These are phyloP conservation scores for Macropodus opercularis DNA, from an alignment of 2,797 vertebrate genomes.

Conservation along the genomic window DNA sequence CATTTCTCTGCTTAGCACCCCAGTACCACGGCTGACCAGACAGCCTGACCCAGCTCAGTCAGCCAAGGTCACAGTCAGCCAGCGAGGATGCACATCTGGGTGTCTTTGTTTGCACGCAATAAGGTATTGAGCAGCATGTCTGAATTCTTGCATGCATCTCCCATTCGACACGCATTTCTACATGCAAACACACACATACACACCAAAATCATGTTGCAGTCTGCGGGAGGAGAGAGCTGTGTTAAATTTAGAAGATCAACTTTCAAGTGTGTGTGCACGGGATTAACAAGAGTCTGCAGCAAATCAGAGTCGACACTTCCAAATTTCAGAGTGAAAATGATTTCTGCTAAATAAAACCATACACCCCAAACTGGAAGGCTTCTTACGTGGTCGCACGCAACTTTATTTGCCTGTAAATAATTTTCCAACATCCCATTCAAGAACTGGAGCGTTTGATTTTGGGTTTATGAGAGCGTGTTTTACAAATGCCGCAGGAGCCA, in stretches of 20 bases:
- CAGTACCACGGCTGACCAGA: constrained; percentile 47
- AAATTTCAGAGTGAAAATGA: constrained; percentile 61
- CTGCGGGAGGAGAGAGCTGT: constrained; percentile 25
- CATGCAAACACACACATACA: neutral
- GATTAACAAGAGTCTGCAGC: constrained; percentile 65
- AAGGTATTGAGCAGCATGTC: constrained; percentile 43
- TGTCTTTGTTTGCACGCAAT: constrained; percentile 47
- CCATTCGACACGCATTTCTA: neutral
- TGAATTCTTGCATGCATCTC: constrained; percentile 28
- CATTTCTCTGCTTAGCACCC: constrained; percentile 49
- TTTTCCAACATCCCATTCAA: constrained; percentile 75
- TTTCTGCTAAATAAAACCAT: constrained; percentile 71
- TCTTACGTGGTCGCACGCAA: constrained; percentile 61
- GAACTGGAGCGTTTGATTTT: constrained; percentile 70
- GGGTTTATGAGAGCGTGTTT: constrained; percentile 73
- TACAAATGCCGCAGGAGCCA: constrained; percentile 67
- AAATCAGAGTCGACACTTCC: constrained; percentile 56
- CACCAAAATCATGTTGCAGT: constrained; percentile 1
- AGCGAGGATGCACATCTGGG: constrained; percentile 76
- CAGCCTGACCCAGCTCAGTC: constrained; percentile 69
- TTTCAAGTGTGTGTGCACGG: constrained; percentile 43
- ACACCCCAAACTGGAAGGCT: constrained; percentile 42
- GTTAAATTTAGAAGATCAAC: constrained; percentile 59
- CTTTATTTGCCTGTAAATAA: constrained; percentile 80
- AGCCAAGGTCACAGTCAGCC: constrained; percentile 75